Evolutionary conservation across 2,113 vertebrate genomes (phyloP), one percentile per base, ranked within the genome.

Genomic region (Pygoscelis adeliae): DNA sequence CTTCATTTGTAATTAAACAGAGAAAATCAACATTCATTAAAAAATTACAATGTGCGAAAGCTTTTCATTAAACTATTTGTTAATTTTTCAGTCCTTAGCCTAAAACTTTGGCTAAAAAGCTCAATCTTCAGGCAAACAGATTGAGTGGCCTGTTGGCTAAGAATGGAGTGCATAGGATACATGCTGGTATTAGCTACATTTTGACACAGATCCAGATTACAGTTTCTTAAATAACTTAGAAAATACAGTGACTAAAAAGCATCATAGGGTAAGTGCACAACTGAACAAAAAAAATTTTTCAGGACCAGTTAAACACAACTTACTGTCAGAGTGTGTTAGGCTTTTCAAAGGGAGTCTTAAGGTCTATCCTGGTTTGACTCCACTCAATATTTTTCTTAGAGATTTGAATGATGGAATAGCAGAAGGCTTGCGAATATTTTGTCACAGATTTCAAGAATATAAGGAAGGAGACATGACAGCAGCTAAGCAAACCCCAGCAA

Each of bases 381-480:
- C 3, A 3, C 6, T 74, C 19, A 12, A 1, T 61, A 26, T 30
- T 62, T 52, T 61, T 50, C 44, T 61, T 66, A 58, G 19, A 53
- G 15, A 38, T 78, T 56, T 91, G 50, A 89, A 80, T 62, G 40
- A 81, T 18, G 19, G 25, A 81, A 58, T 46, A 46, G 30, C 40
- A 94, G 61, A 83, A 92, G 15, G 6, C 29, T 87, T 69, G 50
- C 40, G 91, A 87, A 81, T 87, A 70, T 89, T 91, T 89, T 89
- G 83, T 87, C 67, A 87, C 11, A 23, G 40, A 40, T 73, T 77
- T 87, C 23, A 62, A 78, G 34, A 56, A 25, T 81, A 47, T 61
- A 61, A 70, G 32, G 38, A 90, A 87, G 18, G n/a, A 65, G 44
- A 38, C 18, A 49, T 18, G 32, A 71, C 70, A 93, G 66, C 50